Evolutionary conservation across 1,140 invertebrate species (phyloP), one percentile per base, ranked within the genome.

Genomic region (Papilio polyxenes): DNA sequence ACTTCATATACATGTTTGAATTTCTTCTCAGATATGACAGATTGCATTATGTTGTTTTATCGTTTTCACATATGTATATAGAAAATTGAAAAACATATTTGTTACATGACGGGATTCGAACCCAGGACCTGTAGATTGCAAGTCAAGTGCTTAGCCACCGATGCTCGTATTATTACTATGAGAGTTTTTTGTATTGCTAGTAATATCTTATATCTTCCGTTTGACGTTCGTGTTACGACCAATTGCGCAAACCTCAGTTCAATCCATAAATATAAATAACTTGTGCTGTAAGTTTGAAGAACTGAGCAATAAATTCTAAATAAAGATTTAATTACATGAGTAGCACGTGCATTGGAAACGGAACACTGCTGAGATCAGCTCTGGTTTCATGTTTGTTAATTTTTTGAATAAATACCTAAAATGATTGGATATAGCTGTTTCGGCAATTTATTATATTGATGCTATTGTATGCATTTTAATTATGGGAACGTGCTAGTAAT

Each of bases 301-400:
- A 62, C 56, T 44, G 59, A 80, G 78, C 37, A 23, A 69, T 80
- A 80, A 80, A 80, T 80, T 65, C 78, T 80, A 80, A 80, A 80
- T 80, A 80, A 80, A 80, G 77, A 80, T 80, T 80, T 80, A 80
- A 80, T 65, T 80, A 48, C 77, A 49, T 62, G 7, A 65, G 44
- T n/a, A 65, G 31, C 77, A 80, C 56, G 77, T 80, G 77, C 59
- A 80, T 48, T 37, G 77, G 77, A n/a, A 31, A 51, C 44, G 8
- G 40, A 74, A 74, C 72, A 44, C 23, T 51, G 23, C 65, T 37
- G 65, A 65, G 59, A 69, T 69, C 65, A 69, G 65, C 23, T 69
- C 11, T 37, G 23, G 65, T 37, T 69, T 37, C 31, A 31, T 69
- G 31, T 69, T 69, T 37, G 65, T 37, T 37, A 15, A 37, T 69